Conservation (phyloP, 2,113 vertebrate genomes). For the Thamnophis sirtalis region DNA sequence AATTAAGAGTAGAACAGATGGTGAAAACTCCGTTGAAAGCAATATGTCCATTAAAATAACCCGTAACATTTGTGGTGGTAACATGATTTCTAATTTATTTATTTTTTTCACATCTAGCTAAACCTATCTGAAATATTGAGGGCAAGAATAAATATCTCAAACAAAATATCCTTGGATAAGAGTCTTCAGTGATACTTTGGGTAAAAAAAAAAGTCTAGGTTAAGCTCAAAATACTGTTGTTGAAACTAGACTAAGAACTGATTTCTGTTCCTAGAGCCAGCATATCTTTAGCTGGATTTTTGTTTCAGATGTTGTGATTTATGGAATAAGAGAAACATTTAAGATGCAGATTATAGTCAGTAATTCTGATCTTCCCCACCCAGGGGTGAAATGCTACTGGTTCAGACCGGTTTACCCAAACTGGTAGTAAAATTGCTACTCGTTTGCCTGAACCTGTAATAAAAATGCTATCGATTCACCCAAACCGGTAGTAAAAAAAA, state of each 20-base stretch:
- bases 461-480: no score
- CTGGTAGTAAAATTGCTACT: no score
- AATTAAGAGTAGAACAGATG: slow-evolving; percentile 77
- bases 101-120: background rate
- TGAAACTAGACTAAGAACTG: background rate
- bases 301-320: background rate
- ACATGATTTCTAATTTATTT: slow-evolving; percentile 38
- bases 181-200: slow-evolving; percentile 41
- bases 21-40: slow-evolving; percentile 72
- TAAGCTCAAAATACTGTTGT: background rate
- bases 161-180: background rate
- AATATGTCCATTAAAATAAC: slow-evolving; percentile 76
- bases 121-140: background rate
- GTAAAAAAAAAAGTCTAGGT: background rate
- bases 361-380: background rate
- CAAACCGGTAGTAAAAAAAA: no score
- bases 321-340: background rate
- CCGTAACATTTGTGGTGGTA: slow-evolving; percentile 64
- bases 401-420: no score
- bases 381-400: no score
- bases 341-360: background rate
- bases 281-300: background rate
- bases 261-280: background rate
- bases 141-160: background rate
- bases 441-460: no score